A percentile compares a stretch with the other conserved stretches of the same genome.
These are phyloP conservation scores for Tetheella fluctuosa DNA, from an alignment of 2,888 invertebrate genomes.

Conservation along the genomic window DNA sequence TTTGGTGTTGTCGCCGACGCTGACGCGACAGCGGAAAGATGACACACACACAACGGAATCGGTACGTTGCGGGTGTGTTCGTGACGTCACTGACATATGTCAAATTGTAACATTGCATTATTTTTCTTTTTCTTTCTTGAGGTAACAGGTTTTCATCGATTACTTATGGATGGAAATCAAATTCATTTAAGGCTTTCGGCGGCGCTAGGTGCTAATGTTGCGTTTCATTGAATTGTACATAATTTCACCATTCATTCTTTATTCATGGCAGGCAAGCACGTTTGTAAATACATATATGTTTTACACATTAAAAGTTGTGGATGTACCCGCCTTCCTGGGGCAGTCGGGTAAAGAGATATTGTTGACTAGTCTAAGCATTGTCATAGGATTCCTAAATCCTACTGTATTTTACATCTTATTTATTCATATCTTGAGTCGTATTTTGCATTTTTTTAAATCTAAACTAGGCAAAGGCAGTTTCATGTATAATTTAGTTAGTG, in stretches of 20 bases:
- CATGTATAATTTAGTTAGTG: background rate
- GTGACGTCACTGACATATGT: conserved; percentile 43
- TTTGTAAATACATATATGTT: conserved; percentile 8
- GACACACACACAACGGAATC: conserved; percentile 43
- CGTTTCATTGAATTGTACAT: conserved; percentile 6
- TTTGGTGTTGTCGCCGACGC: conserved; percentile 71
- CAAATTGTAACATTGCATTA: conserved; percentile 6
- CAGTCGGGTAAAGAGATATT: background rate
- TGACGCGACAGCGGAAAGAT: conserved; percentile 64
- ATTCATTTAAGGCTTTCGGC: background rate
- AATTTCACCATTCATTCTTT: conserved; percentile 3
- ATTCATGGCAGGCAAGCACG: background rate
- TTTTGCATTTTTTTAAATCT: background rate
- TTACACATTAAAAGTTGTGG: background rate
- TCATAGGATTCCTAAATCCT: too few species aligned
- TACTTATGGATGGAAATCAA: background rate
- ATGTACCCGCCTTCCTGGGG: background rate
- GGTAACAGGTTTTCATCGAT: conserved; percentile 5
- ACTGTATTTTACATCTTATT: too few species aligned
- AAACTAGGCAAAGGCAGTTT: background rate
- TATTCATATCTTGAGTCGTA: too few species aligned
- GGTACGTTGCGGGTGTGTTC: conserved; percentile 62
- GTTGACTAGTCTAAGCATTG: background rate
- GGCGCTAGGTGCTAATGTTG: background rate
- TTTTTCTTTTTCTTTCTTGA: background rate